These are phyloP conservation scores for Lathamus discolor DNA, from an alignment of 2,113 vertebrate genomes.

Conservation along the genomic window DNA sequence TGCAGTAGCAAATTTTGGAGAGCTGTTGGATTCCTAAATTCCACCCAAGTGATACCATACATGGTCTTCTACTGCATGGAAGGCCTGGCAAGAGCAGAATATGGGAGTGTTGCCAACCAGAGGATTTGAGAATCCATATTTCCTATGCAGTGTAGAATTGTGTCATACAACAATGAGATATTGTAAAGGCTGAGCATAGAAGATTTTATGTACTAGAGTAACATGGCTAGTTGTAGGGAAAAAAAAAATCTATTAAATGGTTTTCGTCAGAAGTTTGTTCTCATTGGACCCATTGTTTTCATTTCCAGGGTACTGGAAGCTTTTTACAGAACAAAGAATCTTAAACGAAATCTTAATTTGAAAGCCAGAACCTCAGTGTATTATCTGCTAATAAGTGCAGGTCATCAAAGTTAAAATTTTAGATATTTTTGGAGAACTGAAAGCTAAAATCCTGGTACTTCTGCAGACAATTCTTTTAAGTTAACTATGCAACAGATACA, in stretches of 20 bases:
- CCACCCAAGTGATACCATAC: background rate
- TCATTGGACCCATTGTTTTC: background rate
- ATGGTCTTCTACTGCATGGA: background rate
- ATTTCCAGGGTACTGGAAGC: background rate
- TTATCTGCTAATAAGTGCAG: background rate
- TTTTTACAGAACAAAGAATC: constrained; percentile 21
- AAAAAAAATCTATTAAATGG: background rate
- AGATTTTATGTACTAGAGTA: background rate
- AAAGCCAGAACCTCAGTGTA: background rate
- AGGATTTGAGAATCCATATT: background rate
- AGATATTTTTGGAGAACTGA: background rate
- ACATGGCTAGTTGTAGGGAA: background rate
- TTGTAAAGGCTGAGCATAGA: background rate
- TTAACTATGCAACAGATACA: background rate
- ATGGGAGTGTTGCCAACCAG: background rate
- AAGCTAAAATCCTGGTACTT: background rate
- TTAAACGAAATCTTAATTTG: constrained; percentile 42
- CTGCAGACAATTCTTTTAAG: background rate
- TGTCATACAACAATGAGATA: background rate
- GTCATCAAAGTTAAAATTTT: background rate
- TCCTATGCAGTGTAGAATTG: background rate
- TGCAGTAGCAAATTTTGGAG: background rate
- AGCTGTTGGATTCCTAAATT: background rate
- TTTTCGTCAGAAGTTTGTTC: background rate
- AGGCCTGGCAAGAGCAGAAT: background rate